These are phyloP conservation scores for Rotaria macrura DNA, from an alignment of 2,888 invertebrate species.

Conservation along the genomic window DNA sequence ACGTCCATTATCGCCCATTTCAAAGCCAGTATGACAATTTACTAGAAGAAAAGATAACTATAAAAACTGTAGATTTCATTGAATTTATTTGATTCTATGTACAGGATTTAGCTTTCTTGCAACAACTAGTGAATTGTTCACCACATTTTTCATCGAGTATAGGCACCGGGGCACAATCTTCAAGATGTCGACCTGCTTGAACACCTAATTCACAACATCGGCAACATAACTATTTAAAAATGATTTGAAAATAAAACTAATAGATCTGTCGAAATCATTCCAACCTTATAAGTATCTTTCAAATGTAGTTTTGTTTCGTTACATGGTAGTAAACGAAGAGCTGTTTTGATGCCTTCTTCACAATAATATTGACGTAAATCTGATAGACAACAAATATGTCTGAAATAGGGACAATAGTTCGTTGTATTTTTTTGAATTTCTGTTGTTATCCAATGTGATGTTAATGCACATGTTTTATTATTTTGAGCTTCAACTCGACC, in stretches of 20 bases:
- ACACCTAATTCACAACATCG: slow-evolving; percentile 32
- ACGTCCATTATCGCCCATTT: not conserved
- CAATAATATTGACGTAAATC: slow-evolving; percentile 24
- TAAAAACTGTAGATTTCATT: not conserved
- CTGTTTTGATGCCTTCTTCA: slow-evolving; percentile 28
- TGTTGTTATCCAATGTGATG: not conserved
- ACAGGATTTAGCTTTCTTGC: slow-evolving; percentile 11
- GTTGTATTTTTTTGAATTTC: not conserved
- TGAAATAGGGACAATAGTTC: slow-evolving; percentile 18
- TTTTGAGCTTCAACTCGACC: not conserved
- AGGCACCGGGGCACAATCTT: slow-evolving; percentile 25
- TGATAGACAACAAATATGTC: slow-evolving; percentile 26
- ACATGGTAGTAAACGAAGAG: slow-evolving; percentile 27
- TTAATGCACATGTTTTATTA: not conserved
- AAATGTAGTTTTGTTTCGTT: slow-evolving; percentile 27
- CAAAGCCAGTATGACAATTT: not conserved
- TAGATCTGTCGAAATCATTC: not conserved
- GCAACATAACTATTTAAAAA: slow-evolving; percentile 25
- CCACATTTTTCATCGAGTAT: slow-evolving; percentile 24
- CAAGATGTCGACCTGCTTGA: slow-evolving; percentile 22
- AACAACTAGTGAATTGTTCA: slow-evolving; percentile 25
- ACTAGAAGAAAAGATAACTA: not conserved
- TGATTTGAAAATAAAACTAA: too few species aligned
- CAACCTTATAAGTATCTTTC: not conserved
- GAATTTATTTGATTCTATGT: not conserved